phyloP scores from a whole-genome alignment of 1,140 invertebrate species.

The Ptiloglossa arizonensis region DNA sequence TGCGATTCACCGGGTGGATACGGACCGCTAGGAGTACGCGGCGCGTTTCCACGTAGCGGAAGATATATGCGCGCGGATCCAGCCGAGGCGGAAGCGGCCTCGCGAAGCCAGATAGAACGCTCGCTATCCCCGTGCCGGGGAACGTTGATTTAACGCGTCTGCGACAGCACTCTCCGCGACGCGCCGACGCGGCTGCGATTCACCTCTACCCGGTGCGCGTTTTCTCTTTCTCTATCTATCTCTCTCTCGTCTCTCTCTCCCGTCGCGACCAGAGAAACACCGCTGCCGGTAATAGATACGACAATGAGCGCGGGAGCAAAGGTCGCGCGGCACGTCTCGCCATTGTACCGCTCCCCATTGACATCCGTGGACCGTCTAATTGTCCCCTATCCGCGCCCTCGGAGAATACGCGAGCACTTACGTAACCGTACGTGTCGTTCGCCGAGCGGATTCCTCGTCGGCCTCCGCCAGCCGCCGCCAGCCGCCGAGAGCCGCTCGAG shows the following conservation, averaged over 20 bases:
- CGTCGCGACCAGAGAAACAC: constrained; percentile 11
- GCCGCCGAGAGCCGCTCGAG: not conserved
- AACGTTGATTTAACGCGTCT: constrained; percentile 65
- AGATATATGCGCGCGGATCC: constrained; percentile 34
- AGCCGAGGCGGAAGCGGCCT: not conserved
- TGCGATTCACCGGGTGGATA: constrained; percentile 48
- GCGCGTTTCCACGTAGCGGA: constrained; percentile 32
- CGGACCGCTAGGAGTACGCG: constrained; percentile 22
- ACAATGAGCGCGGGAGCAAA: constrained; percentile 60
- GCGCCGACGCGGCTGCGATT: constrained; percentile 29
- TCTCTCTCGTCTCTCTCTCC: not conserved
- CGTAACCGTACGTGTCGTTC: not conserved
- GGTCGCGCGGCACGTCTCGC: constrained; percentile 54
- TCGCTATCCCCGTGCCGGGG: constrained; percentile 18
- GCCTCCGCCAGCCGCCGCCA: too few species aligned
- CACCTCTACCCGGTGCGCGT: constrained; percentile 1
- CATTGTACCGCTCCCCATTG: constrained; percentile 58
- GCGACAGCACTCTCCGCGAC: constrained; percentile 15
- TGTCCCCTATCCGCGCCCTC: constrained; percentile 52
- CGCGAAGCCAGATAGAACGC: constrained; percentile 6
- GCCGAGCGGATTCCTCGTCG: too few species aligned
- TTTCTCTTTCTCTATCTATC: too few species aligned
- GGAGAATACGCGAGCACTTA: constrained; percentile 41
- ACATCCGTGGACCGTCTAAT: constrained; percentile 62
- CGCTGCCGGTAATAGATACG: constrained; percentile 59